Conservation (phyloP, 2,797 vertebrate species). For the Todus mexicanus region DNA sequence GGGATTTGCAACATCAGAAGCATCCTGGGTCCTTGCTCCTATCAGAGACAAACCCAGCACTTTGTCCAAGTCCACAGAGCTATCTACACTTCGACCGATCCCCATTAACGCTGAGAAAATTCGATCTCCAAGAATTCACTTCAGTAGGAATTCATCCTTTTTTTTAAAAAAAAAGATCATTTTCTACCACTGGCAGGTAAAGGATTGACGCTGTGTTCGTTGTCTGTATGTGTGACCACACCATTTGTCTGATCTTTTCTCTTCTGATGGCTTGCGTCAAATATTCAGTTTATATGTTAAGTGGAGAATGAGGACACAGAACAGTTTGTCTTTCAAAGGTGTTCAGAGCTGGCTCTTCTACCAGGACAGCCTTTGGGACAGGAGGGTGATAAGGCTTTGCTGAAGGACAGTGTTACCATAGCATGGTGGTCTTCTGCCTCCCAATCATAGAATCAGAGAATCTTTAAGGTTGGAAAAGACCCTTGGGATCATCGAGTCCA, state of each 20-base stretch:
- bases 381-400: background rate
- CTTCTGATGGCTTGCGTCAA: background rate
- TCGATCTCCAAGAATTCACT: background rate
- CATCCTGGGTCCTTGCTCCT: background rate
- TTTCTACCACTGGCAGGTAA: background rate
- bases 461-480: no score
- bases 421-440: background rate
- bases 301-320: background rate
- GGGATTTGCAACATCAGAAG: background rate
- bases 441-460: no score
- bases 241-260: background rate
- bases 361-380: background rate
- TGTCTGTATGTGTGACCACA: background rate
- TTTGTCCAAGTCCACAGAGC: background rate
- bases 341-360: background rate
- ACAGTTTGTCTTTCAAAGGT: background rate
- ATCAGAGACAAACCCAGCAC: background rate
- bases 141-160: background rate
- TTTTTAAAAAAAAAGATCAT: no score
- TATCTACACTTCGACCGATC: background rate
- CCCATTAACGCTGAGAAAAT: background rate
- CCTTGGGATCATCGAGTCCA: no score
- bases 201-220: background rate
- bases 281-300: background rate
- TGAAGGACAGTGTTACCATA: background rate